Conservation (phyloP, 2,797 vertebrate genomes). For the Buceros bicornis region DNA sequence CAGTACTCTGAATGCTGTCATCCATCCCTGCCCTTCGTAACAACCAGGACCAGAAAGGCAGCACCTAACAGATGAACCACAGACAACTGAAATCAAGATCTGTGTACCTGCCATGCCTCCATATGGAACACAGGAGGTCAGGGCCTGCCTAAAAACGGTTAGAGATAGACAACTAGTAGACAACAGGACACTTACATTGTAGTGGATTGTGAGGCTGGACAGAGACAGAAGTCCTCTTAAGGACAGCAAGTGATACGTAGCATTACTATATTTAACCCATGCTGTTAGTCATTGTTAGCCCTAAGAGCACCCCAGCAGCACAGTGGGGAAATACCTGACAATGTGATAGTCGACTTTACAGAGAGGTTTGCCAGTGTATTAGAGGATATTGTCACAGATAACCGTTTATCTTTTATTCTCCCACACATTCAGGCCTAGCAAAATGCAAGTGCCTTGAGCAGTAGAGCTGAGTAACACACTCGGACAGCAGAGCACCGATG, state of each 20-base stretch:
- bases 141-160: background rate
- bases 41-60: background rate
- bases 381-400: accelerated
- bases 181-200: accelerated
- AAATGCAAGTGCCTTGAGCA: accelerated
- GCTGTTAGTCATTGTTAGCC: background rate
- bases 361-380: accelerated
- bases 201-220: background rate
- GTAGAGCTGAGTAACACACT: accelerated
- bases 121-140: accelerated
- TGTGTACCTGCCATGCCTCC: background rate
- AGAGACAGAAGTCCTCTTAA: background rate
- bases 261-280: background rate
- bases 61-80: too few relatives aligned
- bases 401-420: accelerated
- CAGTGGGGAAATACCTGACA: accelerated
- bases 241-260: accelerated
- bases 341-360: accelerated
- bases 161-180: background rate
- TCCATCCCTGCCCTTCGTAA: background rate
- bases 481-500: background rate
- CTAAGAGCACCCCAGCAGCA: background rate
- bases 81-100: accelerated
- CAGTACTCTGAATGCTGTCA: background rate
- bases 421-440: accelerated